Percentiles rank a stretch among this genome's conserved stretches.
phyloP scores from a whole-genome alignment of 2,888 invertebrate genomes.

The Netelia inedita region DNA sequence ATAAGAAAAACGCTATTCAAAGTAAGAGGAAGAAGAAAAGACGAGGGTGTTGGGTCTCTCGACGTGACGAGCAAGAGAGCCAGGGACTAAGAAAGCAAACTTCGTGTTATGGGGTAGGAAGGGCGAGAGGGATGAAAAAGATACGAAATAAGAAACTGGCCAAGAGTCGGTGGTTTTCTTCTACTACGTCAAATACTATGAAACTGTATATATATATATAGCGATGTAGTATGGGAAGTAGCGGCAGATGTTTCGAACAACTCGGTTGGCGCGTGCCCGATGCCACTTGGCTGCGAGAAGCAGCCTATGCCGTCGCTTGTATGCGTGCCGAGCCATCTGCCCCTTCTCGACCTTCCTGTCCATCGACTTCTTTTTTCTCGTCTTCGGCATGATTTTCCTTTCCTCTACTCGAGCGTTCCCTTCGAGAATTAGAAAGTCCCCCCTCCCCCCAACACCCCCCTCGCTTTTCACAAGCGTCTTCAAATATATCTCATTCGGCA shows the following conservation, averaged over 20 bases:
- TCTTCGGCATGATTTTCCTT: constrained; percentile 68
- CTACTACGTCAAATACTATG: constrained; percentile 21
- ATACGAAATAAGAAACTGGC: constrained; percentile 78
- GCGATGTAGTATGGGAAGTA: constrained; percentile 38
- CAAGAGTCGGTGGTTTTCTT: constrained; percentile 75
- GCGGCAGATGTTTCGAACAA: constrained; percentile 83
- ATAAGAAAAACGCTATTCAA: constrained; percentile 14
- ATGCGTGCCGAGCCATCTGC: constrained; percentile 68
- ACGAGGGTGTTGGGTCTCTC: constrained; percentile 16
- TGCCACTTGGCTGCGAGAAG: constrained; percentile 84
- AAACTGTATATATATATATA: constrained; percentile 13
- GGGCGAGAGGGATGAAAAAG: constrained; percentile 73
- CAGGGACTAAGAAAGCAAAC: neutral
- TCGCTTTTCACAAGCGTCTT: constrained; percentile 32
- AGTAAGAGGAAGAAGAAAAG: constrained; percentile 52
- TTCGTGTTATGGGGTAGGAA: neutral
- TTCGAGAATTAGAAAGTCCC: constrained; percentile 6
- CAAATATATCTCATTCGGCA: constrained; percentile 48
- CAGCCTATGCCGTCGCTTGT: constrained; percentile 65
- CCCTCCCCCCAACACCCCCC: constrained; percentile 2
- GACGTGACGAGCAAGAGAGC: constrained; percentile 18
- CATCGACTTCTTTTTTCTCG: constrained; percentile 70
- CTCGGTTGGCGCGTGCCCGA: constrained; percentile 84
- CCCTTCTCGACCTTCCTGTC: constrained; percentile 64
- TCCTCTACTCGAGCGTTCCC: neutral